These are phyloP conservation scores for Ischnus inquisitorius DNA, from an alignment of 2,888 invertebrate species.

Conservation along the genomic window DNA sequence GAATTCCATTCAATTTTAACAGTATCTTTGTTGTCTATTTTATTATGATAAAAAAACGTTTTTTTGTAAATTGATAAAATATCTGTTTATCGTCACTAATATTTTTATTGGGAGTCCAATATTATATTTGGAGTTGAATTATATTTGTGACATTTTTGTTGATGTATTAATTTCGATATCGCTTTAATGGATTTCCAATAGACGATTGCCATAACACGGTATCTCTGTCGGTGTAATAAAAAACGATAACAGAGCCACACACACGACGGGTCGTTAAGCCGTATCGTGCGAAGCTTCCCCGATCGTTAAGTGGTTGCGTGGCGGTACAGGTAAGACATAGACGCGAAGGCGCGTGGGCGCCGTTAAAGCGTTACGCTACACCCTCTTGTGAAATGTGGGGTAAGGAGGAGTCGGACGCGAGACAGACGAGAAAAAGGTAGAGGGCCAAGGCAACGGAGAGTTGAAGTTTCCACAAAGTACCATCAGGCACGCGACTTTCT, in stretches of 20 bases:
- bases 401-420: conserved; percentile 34
- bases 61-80: no score
- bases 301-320: conserved; percentile 61
- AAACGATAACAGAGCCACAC: neutral
- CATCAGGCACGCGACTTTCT: conserved; percentile 75
- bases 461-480: conserved; percentile 68
- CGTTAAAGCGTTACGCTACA: conserved; percentile 24
- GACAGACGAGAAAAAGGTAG: conserved; percentile 45
- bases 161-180: neutral
- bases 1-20: no score
- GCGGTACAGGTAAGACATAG: conserved; percentile 57
- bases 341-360: conserved; percentile 33
- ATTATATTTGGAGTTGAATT: no score
- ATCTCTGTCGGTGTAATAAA: neutral
- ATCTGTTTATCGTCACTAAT: no score
- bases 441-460: conserved; percentile 49
- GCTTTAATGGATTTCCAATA: neutral
- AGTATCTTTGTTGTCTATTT: no score
- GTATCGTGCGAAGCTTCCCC: conserved; percentile 29
- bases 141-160: neutral
- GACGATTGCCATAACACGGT: neutral
- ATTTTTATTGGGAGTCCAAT: no score
- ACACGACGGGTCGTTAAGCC: neutral
- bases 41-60: no score
- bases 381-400: conserved; percentile 32